Percentiles rank a stretch among this genome's conserved stretches.
These are phyloP conservation scores for Numida meleagris DNA, from an alignment of 2,113 vertebrate genomes.

Conservation along the genomic window DNA sequence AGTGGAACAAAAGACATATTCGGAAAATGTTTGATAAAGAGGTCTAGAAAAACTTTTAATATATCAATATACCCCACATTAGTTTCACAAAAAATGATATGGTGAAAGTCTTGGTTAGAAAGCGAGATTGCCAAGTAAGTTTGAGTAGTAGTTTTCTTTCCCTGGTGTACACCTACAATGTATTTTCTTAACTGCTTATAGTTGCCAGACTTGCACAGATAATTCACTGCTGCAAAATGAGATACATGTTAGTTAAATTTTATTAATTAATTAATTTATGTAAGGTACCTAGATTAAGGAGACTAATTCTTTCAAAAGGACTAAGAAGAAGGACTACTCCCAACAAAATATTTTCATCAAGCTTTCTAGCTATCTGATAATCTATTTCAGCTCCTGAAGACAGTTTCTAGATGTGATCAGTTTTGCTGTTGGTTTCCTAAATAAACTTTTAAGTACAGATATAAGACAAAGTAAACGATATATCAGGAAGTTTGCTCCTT, in stretches of 20 bases:
- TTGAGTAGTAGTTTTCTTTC: neutral
- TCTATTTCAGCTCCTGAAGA: neutral
- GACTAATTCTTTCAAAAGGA: neutral
- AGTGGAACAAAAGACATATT: neutral
- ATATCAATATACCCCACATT: fast-evolving
- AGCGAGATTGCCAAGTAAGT: neutral
- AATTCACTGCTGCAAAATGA: neutral
- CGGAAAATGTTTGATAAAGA: neutral
- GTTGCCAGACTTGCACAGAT: neutral
- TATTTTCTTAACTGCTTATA: neutral
- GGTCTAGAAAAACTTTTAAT: neutral
- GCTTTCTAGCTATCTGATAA: neutral
- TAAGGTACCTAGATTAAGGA: neutral
- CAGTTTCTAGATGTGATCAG: neutral
- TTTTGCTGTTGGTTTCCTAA: neutral
- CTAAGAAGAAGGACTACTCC: neutral
- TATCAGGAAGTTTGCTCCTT: neutral
- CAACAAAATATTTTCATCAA: neutral
- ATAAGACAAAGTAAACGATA: neutral
- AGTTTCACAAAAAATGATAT: neutral
- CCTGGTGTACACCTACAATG: neutral
- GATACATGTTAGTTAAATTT: neutral
- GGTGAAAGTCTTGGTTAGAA: neutral
- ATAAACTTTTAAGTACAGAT: neutral
- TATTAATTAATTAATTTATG: neutral